Percentiles rank a stretch among this genome's conserved stretches.
phyloP scores from a whole-genome alignment of 2,113 vertebrate species.

The Holacanthus passer region DNA sequence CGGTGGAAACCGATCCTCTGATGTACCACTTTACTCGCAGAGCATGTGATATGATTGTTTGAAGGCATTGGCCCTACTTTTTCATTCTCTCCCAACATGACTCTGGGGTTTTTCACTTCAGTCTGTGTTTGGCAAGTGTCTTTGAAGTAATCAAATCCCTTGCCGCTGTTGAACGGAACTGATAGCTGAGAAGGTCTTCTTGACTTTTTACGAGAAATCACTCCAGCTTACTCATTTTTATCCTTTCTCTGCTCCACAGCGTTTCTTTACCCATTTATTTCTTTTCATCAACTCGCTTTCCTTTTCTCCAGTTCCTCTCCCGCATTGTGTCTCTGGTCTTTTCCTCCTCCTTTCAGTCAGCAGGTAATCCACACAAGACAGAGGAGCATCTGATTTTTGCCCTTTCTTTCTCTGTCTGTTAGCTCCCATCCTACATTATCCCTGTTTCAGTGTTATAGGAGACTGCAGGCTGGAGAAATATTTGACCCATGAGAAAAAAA shows the following conservation, averaged over 20 bases:
- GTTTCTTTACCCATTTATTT: slow-evolving; percentile 15
- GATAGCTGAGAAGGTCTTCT: slow-evolving; percentile 58
- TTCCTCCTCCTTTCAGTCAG: neutral
- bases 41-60: slow-evolving; percentile 55
- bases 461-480: slow-evolving; percentile 11
- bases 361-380: slow-evolving; percentile 2
- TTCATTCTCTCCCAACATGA: slow-evolving; percentile 51
- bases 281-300: slow-evolving; percentile 16
- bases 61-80: slow-evolving; percentile 52
- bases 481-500: slow-evolving; percentile 36
- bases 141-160: slow-evolving; percentile 70
- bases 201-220: slow-evolving; percentile 62
- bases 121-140: slow-evolving; percentile 48
- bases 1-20: slow-evolving; percentile 30
- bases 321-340: neutral
- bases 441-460: neutral
- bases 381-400: neutral
- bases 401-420: neutral
- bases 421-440: neutral
- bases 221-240: slow-evolving; percentile 20
- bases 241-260: slow-evolving; percentile 11
- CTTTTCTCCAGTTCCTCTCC: neutral
- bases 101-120: slow-evolving; percentile 52
- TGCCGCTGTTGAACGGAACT: slow-evolving; percentile 57
- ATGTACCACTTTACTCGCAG: slow-evolving; percentile 31